These are phyloP conservation scores for Atherix ibis DNA, from an alignment of 2,888 invertebrate genomes.

Conservation along the genomic window DNA sequence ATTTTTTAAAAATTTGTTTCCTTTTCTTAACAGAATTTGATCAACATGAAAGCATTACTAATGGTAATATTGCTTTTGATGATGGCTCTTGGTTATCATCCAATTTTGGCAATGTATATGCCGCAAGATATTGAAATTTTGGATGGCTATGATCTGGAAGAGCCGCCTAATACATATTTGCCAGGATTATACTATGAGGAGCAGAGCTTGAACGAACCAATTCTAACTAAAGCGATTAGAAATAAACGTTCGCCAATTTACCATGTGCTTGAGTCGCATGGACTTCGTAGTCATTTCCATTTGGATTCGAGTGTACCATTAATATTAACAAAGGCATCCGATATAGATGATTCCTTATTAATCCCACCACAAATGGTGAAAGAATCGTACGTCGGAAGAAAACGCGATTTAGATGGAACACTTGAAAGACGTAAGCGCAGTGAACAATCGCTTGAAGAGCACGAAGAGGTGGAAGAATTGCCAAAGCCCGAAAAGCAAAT, in stretches of 20 bases:
- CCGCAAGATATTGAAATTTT: conserved; percentile 24
- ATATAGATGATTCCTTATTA: conserved; percentile 1
- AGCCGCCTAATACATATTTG: conserved; percentile 19
- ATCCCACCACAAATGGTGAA: not conserved
- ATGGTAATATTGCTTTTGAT: too few relatives aligned
- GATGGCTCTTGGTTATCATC: conserved; percentile 2
- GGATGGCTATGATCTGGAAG: conserved; percentile 22
- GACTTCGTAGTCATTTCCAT: conserved; percentile 14
- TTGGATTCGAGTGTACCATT: conserved; percentile 3
- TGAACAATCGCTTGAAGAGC: conserved; percentile 7
- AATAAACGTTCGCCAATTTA: conserved; percentile 19
- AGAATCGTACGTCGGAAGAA: not conserved
- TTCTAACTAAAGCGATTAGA: conserved; percentile 19
- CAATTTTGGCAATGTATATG: conserved; percentile 16
- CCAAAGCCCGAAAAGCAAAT: conserved; percentile 21
- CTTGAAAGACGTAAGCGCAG: conserved; percentile 14
- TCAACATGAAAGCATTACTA: too few relatives aligned
- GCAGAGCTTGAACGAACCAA: conserved; percentile 14
- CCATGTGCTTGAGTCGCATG: conserved; percentile 15
- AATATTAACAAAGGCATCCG: not conserved
- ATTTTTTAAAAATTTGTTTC: too few relatives aligned
- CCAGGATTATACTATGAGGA: conserved; percentile 21
- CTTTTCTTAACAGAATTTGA: too few relatives aligned
- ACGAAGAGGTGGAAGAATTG: conserved; percentile 6
- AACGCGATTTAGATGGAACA: not conserved